phyloP scores from a whole-genome alignment of 35 echinoderm and acorn worm species.

The Lytechinus variegatus region DNA sequence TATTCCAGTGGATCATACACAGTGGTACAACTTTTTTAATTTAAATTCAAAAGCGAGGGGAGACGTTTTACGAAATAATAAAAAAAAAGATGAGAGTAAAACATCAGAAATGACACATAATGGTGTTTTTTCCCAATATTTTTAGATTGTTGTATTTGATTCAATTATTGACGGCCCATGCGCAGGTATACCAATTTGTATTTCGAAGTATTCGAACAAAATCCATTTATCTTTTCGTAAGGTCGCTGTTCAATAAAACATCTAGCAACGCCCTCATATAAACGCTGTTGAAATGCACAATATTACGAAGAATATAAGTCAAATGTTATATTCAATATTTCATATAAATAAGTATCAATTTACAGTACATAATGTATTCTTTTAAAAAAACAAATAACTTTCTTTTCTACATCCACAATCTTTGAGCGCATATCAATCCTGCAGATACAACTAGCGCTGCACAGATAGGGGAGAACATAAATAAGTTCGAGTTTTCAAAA shows the following conservation, averaged over 20 bases:
- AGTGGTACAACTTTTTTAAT: not conserved
- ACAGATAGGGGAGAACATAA: slow-evolving; percentile 34
- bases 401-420: not conserved
- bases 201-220: not conserved
- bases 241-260: not conserved
- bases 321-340: slow-evolving; percentile 44
- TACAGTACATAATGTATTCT: slow-evolving; percentile 42
- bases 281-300: slow-evolving; percentile 27
- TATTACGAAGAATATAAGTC: slow-evolving; percentile 49
- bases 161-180: not conserved
- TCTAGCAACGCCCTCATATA: not conserved
- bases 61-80: not conserved
- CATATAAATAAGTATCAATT: slow-evolving; percentile 57
- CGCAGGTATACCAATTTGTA: not conserved
- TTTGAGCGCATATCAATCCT: not conserved
- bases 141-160: not conserved
- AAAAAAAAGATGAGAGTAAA: not conserved
- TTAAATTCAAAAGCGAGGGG: not conserved
- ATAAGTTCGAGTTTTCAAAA: slow-evolving; percentile 42
- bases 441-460: not conserved
- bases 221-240: not conserved
- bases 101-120: no score
- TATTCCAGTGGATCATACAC: not conserved
- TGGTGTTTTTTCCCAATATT: not conserved
- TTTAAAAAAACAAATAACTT: slow-evolving; percentile 22